phyloP scores from a whole-genome alignment of 2,113 vertebrate species.

The Chaetorhynchus papuensis region DNA sequence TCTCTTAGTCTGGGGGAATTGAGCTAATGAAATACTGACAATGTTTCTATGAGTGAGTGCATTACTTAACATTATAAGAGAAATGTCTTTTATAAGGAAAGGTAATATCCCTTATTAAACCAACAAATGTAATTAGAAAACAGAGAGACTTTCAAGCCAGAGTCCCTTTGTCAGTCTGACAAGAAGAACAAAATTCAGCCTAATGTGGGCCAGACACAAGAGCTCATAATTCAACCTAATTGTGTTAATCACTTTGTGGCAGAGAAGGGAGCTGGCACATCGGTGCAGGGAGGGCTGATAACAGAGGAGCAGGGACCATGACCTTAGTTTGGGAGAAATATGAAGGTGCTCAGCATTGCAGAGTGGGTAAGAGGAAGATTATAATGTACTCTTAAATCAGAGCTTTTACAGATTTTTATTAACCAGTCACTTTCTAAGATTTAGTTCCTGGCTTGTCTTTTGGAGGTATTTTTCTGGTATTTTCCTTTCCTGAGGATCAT shows the following conservation, averaged over 20 bases:
- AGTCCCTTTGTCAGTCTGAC: background rate
- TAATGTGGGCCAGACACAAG: background rate
- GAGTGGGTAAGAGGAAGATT: background rate
- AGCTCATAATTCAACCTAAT: background rate
- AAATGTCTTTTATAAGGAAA: background rate
- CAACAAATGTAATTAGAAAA: background rate
- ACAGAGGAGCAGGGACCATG: background rate
- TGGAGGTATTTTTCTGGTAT: background rate
- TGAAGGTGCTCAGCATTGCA: background rate
- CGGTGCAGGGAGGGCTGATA: rapidly evolving
- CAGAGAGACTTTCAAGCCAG: background rate
- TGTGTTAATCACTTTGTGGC: background rate
- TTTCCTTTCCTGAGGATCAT: background rate
- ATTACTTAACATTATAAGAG: background rate
- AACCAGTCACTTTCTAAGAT: background rate
- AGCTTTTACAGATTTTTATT: background rate
- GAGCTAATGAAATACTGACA: background rate
- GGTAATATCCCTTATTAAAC: background rate
- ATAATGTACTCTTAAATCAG: background rate
- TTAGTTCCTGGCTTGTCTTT: background rate
- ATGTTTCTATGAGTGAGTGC: background rate
- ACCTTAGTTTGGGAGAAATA: background rate
- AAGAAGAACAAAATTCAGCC: background rate
- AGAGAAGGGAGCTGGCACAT: background rate
- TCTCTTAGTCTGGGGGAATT: background rate